These are phyloP conservation scores for Corvus moneduloides DNA, from an alignment of 2,113 vertebrate species.

Conservation along the genomic window DNA sequence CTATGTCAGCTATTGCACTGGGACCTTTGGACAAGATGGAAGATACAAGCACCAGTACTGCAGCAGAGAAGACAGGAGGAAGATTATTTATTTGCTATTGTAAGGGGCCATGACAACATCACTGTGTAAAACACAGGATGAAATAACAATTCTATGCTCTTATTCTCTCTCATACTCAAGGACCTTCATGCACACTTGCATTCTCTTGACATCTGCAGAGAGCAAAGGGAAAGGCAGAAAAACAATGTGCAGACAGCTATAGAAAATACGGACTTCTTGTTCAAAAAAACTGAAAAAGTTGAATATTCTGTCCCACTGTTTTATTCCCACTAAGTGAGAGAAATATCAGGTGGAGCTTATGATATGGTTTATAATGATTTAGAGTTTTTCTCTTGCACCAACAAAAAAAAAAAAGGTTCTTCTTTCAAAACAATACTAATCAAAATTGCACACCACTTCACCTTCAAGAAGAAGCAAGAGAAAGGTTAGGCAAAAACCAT, in stretches of 20 bases:
- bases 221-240: background rate
- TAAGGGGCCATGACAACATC: background rate
- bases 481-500: background rate
- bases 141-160: background rate
- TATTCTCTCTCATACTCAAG: background rate
- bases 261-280: background rate
- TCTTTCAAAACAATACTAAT: background rate
- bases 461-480: background rate
- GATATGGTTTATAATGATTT: background rate
- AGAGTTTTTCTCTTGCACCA: background rate
- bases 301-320: background rate
- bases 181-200: background rate
- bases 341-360: background rate
- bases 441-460: background rate
- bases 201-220: background rate
- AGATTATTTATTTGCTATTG: background rate
- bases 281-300: background rate
- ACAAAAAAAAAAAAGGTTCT: background rate
- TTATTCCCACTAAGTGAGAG: background rate
- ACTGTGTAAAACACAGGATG: background rate
- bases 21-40: background rate
- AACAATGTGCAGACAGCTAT: background rate
- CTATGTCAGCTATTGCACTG: background rate
- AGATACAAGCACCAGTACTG: background rate
- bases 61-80: background rate